phyloP scores from a whole-genome alignment of 2,113 vertebrate genomes.

The Prionailurus viverrinus region DNA sequence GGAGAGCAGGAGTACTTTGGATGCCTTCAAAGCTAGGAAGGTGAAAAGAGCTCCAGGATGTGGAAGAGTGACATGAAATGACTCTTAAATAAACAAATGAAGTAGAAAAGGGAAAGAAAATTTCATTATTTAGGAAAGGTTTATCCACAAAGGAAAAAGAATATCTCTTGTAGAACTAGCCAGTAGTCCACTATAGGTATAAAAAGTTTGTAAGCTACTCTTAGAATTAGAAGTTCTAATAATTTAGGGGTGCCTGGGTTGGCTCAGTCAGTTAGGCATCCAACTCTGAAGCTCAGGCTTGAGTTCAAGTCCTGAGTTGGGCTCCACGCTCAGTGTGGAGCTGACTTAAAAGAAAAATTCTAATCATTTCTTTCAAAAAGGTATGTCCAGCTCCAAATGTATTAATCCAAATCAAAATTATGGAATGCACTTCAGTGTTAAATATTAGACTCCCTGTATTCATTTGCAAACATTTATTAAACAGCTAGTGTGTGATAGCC shows the following conservation, averaged over 20 bases:
- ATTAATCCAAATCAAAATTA: constrained; percentile 58
- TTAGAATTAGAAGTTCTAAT: constrained; percentile 26
- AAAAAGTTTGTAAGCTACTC: constrained; percentile 36
- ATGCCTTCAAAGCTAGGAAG: constrained; percentile 42
- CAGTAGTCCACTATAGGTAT: not conserved
- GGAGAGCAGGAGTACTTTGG: not conserved
- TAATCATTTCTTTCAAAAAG: constrained; percentile 41
- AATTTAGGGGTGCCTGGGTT: not conserved
- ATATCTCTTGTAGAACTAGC: not conserved
- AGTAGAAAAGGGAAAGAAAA: not conserved
- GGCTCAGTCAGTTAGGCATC: too few species aligned
- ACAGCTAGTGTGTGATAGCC: not conserved
- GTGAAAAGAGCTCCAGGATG: not conserved
- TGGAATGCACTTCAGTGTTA: constrained; percentile 37
- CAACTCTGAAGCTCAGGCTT: too few species aligned
- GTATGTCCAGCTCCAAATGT: not conserved
- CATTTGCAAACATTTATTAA: constrained; percentile 60
- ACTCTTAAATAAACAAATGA: constrained; percentile 55
- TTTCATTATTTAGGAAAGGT: constrained; percentile 29
- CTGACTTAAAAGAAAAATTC: not conserved
- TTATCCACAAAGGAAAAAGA: constrained; percentile 58
- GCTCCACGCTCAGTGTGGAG: too few species aligned
- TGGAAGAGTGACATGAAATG: constrained; percentile 4
- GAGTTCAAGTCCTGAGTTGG: too few species aligned
- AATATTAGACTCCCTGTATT: constrained; percentile 18